Evolutionary conservation across 2,797 vertebrate genomes (phyloP), one percentile per base, ranked within the genome.

Genomic region (Anisognathus igniventris): DNA sequence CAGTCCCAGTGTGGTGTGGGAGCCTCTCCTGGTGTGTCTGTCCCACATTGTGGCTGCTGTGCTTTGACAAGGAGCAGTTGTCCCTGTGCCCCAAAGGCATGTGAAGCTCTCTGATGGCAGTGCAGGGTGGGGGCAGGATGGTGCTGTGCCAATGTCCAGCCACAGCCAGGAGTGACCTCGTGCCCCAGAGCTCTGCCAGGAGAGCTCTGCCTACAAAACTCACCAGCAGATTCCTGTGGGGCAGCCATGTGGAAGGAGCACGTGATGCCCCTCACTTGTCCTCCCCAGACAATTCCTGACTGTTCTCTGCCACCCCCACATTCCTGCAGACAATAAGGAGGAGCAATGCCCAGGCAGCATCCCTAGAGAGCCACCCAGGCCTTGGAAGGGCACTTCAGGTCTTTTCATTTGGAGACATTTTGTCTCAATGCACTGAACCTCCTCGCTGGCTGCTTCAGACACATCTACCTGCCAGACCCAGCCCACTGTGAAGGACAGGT

Each of bases 401-500:
- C 62, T 40, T 83, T 94, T 75, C 57, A n/a, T 56, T 20, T 60
- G 80, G 76, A 78, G 81, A 47, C 4, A 0, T 66, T 84, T 72
- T 47, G 27, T 86, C 79, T 84, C 48, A 16, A 14, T 77, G 94
- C 92, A 66, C 92, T 94, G 89, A 90, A 56, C 45, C 79, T 75
- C 67, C 84, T 92, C 19, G 0, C 87, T 80, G 75, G 64, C 77
- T 66, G 37, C 77, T 60, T 76, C 64, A 64, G 15, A 81, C 86
- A 61, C 77, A 45, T 56, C 82, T 91, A 91, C 92, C 86, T 95
- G 68, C 81, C 88, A 95, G 93, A 93, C 79, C 96, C 94, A 90
- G 27, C 70, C 58, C 96, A 96, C 94, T 96, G 95, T 96, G 94
- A 95, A 37, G 66, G 84, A 84, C 57, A 48, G 89, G 82, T 62